Evolutionary conservation across 2,888 invertebrate species (phyloP).

Genomic region (Drosophila meridiana): DNA sequence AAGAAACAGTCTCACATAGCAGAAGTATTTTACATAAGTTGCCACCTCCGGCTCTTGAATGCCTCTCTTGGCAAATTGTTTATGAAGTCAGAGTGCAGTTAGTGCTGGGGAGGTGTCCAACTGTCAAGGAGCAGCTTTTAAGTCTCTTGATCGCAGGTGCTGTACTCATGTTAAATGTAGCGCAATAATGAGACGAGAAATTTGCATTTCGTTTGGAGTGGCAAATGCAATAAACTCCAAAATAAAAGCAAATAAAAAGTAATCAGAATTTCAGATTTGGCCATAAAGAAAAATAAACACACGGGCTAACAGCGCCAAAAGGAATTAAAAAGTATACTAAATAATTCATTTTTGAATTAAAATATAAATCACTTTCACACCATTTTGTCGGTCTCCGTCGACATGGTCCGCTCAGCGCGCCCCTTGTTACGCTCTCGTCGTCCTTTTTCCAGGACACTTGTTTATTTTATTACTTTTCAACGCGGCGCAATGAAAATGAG

Average conservation of each 20-base stretch:
- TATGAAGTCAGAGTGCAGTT: constrained; percentile 37
- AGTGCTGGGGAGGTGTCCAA: constrained; percentile 21
- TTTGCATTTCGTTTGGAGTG: constrained; percentile 68
- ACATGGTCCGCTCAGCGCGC: constrained; percentile 15
- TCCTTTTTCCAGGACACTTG: constrained; percentile 68
- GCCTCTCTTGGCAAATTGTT: constrained; percentile 53
- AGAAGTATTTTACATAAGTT: constrained; percentile 37
- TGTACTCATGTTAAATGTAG: constrained; percentile 69
- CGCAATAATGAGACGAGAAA: constrained; percentile 73
- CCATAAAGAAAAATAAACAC: constrained; percentile 55
- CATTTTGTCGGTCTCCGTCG: constrained; percentile 67
- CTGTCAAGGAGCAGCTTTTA: constrained; percentile 66
- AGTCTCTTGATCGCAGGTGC: constrained; percentile 44
- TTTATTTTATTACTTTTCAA: constrained; percentile 77
- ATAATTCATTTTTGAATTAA: constrained; percentile 83
- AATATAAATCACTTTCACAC: constrained; percentile 83
- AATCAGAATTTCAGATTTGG: constrained; percentile 80
- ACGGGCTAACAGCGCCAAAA: constrained; percentile 56
- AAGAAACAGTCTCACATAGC: constrained; percentile 26
- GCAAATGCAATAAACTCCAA: constrained; percentile 75
- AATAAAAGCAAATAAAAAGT: constrained; percentile 75
- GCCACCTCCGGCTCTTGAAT: constrained; percentile 13
- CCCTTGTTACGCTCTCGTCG: constrained; percentile 35
- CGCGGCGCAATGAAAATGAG: constrained; percentile 71
- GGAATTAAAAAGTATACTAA: constrained; percentile 80